Conservation (phyloP, 2,888 invertebrate genomes). For the Drosophila antonietae region DNA sequence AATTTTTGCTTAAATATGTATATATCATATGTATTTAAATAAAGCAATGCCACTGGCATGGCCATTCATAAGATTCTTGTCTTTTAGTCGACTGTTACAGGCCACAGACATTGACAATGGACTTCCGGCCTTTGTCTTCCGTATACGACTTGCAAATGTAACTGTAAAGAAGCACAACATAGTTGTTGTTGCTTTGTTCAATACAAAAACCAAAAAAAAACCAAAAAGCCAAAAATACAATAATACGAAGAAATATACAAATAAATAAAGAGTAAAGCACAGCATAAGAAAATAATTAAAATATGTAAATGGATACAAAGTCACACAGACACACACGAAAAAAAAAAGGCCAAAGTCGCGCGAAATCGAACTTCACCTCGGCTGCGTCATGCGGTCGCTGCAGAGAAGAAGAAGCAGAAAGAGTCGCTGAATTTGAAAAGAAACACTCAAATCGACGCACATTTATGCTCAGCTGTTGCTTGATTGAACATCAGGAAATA, state of each 20-base stretch:
- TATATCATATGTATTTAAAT: background rate
- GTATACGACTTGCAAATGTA: conserved; percentile 56
- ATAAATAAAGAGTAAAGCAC: conserved; percentile 2
- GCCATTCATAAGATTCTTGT: conserved; percentile 23
- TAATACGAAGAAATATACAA: too few relatives aligned
- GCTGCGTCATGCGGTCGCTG: conserved; percentile 34
- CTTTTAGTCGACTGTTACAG: conserved; percentile 28
- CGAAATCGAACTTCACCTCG: conserved; percentile 59
- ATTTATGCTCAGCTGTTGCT: conserved; percentile 30
- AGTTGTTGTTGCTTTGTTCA: background rate
- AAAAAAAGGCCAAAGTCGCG: conserved; percentile 74
- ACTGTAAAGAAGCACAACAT: conserved; percentile 58
- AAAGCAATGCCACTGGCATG: conserved; percentile 3
- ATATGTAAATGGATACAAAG: conserved; percentile 72
- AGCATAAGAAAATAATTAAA: conserved; percentile 55
- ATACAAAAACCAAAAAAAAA: too few relatives aligned
- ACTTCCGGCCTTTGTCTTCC: conserved; percentile 61
- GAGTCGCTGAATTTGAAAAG: conserved; percentile 2
- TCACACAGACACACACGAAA: conserved; percentile 15
- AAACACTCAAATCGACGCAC: conserved; percentile 19
- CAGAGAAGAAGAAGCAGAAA: conserved; percentile 19
- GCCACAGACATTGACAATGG: conserved; percentile 22
- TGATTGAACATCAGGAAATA: conserved; percentile 76
- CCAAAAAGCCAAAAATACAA: background rate
- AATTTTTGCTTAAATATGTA: background rate